Evolutionary conservation across 1,140 invertebrate genomes (phyloP), one percentile per base, ranked within the genome.

Genomic region (Dysdera silvatica): DNA sequence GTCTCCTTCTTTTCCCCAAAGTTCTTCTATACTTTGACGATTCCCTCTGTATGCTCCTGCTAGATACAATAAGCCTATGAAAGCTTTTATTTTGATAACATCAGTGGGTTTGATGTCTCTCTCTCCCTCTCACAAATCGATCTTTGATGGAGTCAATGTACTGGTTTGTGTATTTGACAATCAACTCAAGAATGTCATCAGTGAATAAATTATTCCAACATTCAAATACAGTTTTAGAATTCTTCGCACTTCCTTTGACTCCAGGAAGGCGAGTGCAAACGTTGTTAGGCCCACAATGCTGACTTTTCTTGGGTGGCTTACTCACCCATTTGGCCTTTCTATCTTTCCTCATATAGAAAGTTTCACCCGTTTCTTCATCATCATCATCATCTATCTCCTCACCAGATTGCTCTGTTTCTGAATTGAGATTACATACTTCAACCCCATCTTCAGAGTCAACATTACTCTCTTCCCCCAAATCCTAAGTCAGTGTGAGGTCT

Each of bases 121-220:
- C 8, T 64, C 41, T n/a, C n/a, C n/a, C n/a, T 58, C 54, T 52
- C 7, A 3, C 20, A 65, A 54, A 65, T 24, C 54, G 28, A 16
- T 26, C 4, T 48, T 51, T 45, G 16, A 63, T 57, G 14, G 29
- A 7, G 5, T 63, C 24, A 6, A 63, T 63, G 37, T 63, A 48
- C 23, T 65, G 62, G 37, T 58, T 65, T 3, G 62, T 60, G 1
- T n/a, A 60, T 29, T 29, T 23, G 24, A 60, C 37, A 16, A 60
- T 54, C 6, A 12, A n/a, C 5, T 64, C 43, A 4, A 64, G 31
- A 3, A 64, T 48, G n/a, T 64, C 43, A 20, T 49, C 18, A 28
- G 18, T 28, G 26, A 49, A 49, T 8, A 49, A 28, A 26, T 23
- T 5, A 26, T 28, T 18, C 47, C 52, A 54, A 28, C 16, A 24